Percentiles rank a stretch among this genome's conserved stretches.
These are phyloP conservation scores for Lophura nycthemera DNA, from an alignment of 2,113 vertebrate species.

Conservation along the genomic window DNA sequence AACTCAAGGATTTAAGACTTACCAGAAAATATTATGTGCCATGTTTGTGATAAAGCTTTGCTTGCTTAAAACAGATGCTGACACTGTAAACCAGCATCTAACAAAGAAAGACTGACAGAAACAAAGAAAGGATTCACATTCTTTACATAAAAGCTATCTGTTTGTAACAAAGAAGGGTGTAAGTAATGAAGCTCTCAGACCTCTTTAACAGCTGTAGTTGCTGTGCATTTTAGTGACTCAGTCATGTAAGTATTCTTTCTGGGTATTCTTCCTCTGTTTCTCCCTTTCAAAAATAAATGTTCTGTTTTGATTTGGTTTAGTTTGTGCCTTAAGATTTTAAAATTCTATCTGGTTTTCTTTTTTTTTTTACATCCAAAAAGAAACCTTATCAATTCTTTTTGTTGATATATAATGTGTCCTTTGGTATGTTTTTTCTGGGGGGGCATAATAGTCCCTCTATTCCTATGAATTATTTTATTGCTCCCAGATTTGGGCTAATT, in stretches of 20 bases:
- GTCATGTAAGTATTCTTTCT: neutral
- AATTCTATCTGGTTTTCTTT: neutral
- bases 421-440: neutral
- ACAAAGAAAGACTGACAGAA: conserved; percentile 2
- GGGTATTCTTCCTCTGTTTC: neutral
- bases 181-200: neutral
- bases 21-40: conserved; percentile 25
- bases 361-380: neutral
- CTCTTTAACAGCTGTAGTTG: neutral
- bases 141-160: neutral
- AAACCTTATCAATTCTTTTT: neutral
- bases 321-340: neutral
- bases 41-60: conserved; percentile 21
- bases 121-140: conserved; percentile 13
- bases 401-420: neutral
- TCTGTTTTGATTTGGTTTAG: neutral
- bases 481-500: neutral
- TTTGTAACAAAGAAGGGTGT: neutral
- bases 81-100: conserved; percentile 11
- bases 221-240: neutral
- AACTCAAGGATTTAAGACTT: conserved; percentile 53
- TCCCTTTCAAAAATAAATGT: neutral
- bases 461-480: conserved; percentile 2
- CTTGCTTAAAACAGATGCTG: conserved; percentile 26
- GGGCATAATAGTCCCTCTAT: neutral